Evolutionary conservation across 2,113 vertebrate genomes (phyloP), one percentile per base, ranked within the genome.

Genomic region (Cryptomyrus ogoouensis): DNA sequence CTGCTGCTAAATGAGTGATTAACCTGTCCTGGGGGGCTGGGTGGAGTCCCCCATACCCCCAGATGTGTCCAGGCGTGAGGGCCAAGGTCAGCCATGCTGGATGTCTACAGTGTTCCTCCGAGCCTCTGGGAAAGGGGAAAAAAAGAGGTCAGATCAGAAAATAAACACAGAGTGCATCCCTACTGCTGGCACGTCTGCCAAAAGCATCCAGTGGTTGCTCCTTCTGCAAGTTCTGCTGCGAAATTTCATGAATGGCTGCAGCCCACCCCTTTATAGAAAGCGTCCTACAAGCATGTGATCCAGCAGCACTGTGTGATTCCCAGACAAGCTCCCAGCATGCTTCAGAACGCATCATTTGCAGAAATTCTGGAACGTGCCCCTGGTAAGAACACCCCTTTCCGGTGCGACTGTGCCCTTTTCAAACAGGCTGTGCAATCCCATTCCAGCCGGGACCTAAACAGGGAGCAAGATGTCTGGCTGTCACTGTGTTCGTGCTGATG

Each of bases 401-500:
- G 19, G 49, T 39, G 35, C 3, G 35, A 19, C 74, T 42, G 74
- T 39, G 70, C 12, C 70, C 70, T 77, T 83, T n/a, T 19, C 13
- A 47, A 74, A 13, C 21, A n/a, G 9, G 21, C 42, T 85, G 19
- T 2, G 44, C 70, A 13, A 77, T 49, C 47, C 47, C n/a, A 86
- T 3, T 50, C 35, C 74, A 80, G 35, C 74, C 17, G 0, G 35
- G 31, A 80, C 31, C 35, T 80, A 87, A 9, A 53, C 50, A 56
- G 50, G 46, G n/a, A 19, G 19, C 19, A n/a, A 46, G 8, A 66
- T 44, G 27, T 77, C 88, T 89, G 88, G 35, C n/a, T 50, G 62
- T 77, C 88, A 77, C 42, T 35, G 39, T 66, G 85, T 89, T 89
- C 90, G 27, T 87, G 87, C 21, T 83, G 84, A 90, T 83, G 62